Evolutionary conservation across 2,888 invertebrate genomes (phyloP).

Genomic region (Hydroisotoma schaefferi): DNA sequence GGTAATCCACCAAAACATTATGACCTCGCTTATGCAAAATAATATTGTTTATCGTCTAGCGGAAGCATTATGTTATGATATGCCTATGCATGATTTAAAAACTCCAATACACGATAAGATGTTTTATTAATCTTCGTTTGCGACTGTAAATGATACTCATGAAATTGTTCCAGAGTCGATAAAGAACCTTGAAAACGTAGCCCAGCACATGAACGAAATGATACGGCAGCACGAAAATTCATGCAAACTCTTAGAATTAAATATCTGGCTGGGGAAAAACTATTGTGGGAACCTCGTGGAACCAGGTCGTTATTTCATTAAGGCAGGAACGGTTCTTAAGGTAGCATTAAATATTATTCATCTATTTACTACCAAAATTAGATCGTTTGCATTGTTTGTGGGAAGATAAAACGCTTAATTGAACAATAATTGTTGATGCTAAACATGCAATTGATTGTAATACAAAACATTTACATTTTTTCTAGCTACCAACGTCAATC

Average conservation of each 20-base stretch:
- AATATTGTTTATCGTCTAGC: too few relatives aligned
- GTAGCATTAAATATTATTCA: too few relatives aligned
- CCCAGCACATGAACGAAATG: constrained; percentile 68
- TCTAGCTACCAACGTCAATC: constrained; percentile 10
- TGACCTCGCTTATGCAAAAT: too few relatives aligned
- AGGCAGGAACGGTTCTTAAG: constrained; percentile 35
- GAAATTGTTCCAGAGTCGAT: constrained; percentile 61
- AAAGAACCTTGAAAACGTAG: constrained; percentile 64
- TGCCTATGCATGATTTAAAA: too few relatives aligned
- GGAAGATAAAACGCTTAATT: too few relatives aligned
- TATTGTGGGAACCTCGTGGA: constrained; percentile 40
- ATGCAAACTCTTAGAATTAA: constrained; percentile 65
- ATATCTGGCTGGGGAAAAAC: constrained; percentile 33
- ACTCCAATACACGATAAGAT: too few relatives aligned
- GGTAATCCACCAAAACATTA: too few relatives aligned
- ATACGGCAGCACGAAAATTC: constrained; percentile 70
- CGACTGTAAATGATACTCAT: too few relatives aligned
- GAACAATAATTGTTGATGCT: too few relatives aligned
- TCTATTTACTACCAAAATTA: not conserved
- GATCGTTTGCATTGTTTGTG: too few relatives aligned
- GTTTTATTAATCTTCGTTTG: too few relatives aligned
- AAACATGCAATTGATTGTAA: not conserved
- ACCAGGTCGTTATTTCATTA: constrained; percentile 41
- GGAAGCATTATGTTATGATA: too few relatives aligned
- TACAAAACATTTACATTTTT: not conserved